These are phyloP conservation scores for Phalacrocorax aristotelis DNA, from an alignment of 2,113 vertebrate species.

Conservation along the genomic window DNA sequence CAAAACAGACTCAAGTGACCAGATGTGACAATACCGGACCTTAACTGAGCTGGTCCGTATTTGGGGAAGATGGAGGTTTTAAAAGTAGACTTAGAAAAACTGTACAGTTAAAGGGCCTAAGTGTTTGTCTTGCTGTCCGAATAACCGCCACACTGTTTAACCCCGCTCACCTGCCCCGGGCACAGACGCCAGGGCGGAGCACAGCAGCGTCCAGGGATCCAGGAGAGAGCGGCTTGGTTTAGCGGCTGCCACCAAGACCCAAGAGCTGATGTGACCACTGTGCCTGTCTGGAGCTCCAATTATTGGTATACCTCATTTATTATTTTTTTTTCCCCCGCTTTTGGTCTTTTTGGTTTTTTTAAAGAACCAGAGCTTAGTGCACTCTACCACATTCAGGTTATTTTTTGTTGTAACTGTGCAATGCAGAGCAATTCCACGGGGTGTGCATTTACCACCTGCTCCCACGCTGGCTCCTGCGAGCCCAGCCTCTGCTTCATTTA, in stretches of 20 bases:
- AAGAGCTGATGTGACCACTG: not conserved
- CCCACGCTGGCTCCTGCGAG: not conserved
- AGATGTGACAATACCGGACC: fast-evolving
- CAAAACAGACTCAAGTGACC: fast-evolving
- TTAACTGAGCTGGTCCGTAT: not conserved
- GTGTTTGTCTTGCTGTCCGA: not conserved
- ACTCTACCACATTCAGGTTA: not conserved
- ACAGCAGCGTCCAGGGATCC: not conserved
- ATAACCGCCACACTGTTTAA: not conserved
- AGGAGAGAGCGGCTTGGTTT: not conserved
- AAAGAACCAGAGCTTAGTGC: constrained; percentile 12
- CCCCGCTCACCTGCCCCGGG: not conserved
- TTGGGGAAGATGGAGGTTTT: not conserved
- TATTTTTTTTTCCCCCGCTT: not conserved
- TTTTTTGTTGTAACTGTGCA: not conserved
- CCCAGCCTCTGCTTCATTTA: not conserved
- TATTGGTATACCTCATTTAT: constrained; percentile 63
- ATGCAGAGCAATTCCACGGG: not conserved
- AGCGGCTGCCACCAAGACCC: not conserved
- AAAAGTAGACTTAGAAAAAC: not conserved
- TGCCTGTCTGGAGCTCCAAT: not conserved
- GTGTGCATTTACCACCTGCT: not conserved
- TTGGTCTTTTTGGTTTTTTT: not conserved
- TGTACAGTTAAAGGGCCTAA: not conserved
- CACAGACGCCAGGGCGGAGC: constrained; percentile 11